Evolutionary conservation across 1,140 invertebrate genomes (phyloP).

Genomic region (Atta cephalotes): DNA sequence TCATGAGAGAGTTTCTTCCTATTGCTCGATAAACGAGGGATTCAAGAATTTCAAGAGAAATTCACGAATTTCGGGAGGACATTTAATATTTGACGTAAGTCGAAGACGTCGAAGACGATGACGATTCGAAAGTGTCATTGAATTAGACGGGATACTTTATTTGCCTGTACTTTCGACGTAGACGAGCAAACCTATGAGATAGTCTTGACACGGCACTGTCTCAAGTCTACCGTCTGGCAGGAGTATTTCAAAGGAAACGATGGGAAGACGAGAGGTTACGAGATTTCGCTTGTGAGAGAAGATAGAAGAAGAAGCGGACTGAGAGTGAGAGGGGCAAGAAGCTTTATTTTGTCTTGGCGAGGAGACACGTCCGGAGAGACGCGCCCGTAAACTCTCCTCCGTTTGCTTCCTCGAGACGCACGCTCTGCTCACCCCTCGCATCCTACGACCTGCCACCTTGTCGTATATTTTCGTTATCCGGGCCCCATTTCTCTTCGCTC

Average conservation of each 20-base stretch:
- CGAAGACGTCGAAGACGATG: neutral
- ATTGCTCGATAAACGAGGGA: constrained; percentile 15
- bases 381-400: constrained; percentile 62
- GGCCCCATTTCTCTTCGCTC: constrained; percentile 30
- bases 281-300: constrained; percentile 46
- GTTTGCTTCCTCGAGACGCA: constrained; percentile 39
- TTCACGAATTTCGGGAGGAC: constrained; percentile 6
- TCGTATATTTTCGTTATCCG: constrained; percentile 71
- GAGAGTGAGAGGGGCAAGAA: constrained; percentile 10
- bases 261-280: constrained; percentile 37
- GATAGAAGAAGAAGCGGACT: neutral
- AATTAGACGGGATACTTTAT: constrained; percentile 57
- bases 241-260: constrained; percentile 55
- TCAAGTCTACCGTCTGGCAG: constrained; percentile 46
- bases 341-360: constrained; percentile 70
- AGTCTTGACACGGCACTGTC: constrained; percentile 62
- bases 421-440: neutral
- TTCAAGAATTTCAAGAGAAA: neutral
- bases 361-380: constrained; percentile 68
- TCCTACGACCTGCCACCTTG: constrained; percentile 18
- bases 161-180: constrained; percentile 5
- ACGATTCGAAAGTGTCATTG: constrained; percentile 23
- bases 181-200: constrained; percentile 33
- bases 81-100: constrained; percentile 28
- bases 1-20: neutral